These are phyloP conservation scores for Pseudomugil tenellus DNA, from an alignment of 2,797 vertebrate genomes.

Conservation along the genomic window DNA sequence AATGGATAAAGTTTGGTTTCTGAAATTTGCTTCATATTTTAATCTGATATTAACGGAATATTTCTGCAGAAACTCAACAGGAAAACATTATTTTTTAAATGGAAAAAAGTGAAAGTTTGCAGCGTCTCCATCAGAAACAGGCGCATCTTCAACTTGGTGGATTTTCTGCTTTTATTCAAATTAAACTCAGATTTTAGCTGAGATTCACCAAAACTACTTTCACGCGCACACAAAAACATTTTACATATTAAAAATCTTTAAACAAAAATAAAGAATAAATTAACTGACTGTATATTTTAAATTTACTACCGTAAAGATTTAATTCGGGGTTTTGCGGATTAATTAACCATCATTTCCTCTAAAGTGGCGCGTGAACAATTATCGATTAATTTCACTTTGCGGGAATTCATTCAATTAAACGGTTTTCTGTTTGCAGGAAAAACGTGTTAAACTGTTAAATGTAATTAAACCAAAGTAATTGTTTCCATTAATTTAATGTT, in stretches of 20 bases:
- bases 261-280: background rate
- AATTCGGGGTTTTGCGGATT: background rate
- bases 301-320: background rate
- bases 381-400: background rate
- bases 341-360: background rate
- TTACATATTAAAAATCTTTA: background rate
- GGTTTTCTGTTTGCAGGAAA: background rate
- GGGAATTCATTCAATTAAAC: background rate
- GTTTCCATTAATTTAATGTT: rapidly evolving
- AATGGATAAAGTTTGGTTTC: too few species aligned
- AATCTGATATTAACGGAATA: background rate
- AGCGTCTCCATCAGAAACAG: background rate
- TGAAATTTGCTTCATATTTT: background rate
- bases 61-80: background rate
- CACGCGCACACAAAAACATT: background rate
- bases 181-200: background rate
- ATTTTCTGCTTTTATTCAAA: background rate
- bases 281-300: too few species aligned
- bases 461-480: background rate
- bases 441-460: background rate
- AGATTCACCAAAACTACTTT: background rate
- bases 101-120: background rate
- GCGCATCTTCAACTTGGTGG: background rate
- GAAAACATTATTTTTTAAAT: background rate
- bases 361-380: background rate